Evolutionary conservation across 2,797 vertebrate genomes (phyloP).

Genomic region (Toxotes lorentzi): DNA sequence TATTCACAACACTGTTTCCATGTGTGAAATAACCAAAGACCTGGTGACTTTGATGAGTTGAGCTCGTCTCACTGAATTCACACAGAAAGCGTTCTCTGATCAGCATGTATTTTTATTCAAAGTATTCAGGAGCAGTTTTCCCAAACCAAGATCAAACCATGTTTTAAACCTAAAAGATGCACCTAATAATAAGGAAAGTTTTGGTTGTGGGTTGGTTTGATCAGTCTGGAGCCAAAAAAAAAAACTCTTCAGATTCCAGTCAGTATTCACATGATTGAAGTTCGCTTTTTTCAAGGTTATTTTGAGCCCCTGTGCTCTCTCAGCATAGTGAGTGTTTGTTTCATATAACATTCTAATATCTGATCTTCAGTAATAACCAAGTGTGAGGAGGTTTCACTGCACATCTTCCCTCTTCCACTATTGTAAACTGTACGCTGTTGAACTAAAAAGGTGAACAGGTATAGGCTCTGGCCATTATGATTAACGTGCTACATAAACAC

Average conservation of each 20-base stretch:
- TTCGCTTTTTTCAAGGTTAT: constrained; percentile 23
- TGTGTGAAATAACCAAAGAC: constrained; percentile 69
- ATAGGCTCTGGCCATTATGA: constrained; percentile 66
- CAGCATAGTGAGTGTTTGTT: constrained; percentile 28
- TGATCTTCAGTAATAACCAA: constrained; percentile 45
- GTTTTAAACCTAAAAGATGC: constrained; percentile 17
- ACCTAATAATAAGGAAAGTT: not conserved
- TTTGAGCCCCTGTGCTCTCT: constrained; percentile 20
- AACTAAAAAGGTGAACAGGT: constrained; percentile 69
- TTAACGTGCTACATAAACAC: constrained; percentile 78
- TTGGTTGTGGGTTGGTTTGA: constrained; percentile 12
- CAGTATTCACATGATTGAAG: constrained; percentile 2
- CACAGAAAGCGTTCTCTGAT: constrained; percentile 42
- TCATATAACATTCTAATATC: constrained; percentile 37
- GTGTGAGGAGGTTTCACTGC: constrained; percentile 41
- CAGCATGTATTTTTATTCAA: constrained; percentile 73
- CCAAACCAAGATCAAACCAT: constrained; percentile 40
- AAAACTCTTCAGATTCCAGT: constrained; percentile 9
- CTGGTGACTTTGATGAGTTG: constrained; percentile 30
- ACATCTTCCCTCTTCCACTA: constrained; percentile 42
- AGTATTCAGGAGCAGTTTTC: constrained; percentile 42
- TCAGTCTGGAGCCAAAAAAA: constrained; percentile 10
- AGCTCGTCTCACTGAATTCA: constrained; percentile 39
- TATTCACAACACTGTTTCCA: constrained; percentile 32
- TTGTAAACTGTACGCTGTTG: constrained; percentile 60